A percentile compares a stretch with the other conserved stretches of the same genome.
Evolutionary conservation across 2,888 invertebrate species (phyloP).

Genomic region (Leptodirus hochenwartii): DNA sequence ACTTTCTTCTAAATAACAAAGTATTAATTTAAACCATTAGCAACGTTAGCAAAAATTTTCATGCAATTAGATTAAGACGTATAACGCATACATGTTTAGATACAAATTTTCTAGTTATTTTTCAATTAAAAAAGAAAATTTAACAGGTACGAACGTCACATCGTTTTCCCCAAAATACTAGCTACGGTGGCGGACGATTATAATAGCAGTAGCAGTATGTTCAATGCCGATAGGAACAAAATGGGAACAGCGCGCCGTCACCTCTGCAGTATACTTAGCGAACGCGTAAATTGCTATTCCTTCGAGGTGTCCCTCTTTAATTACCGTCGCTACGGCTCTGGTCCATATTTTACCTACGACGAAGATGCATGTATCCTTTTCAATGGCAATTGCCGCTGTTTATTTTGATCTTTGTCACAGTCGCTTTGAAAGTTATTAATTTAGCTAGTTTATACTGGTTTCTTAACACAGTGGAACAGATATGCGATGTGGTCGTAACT

Average conservation of each 20-base stretch:
- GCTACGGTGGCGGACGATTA: conserved; percentile 81
- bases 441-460: background rate
- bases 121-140: background rate
- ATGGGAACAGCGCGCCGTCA: conserved; percentile 76
- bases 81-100: no score
- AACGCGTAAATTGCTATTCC: conserved; percentile 74
- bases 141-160: conserved; percentile 78
- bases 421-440: no score
- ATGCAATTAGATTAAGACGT: no score
- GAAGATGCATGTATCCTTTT: conserved; percentile 90
- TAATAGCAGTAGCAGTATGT: conserved; percentile 68
- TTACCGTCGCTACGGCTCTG: conserved; percentile 50
- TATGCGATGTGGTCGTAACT: conserved; percentile 58
- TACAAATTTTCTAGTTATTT: background rate
- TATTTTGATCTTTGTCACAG: no score
- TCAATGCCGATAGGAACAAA: conserved; percentile 76
- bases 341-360: conserved; percentile 67
- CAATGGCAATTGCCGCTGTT: no score
- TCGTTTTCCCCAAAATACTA: conserved; percentile 85
- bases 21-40: no score
- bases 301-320: conserved; percentile 83
- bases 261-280: conserved; percentile 54
- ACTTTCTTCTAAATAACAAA: no score
- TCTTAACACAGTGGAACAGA: conserved; percentile 31
- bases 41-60: no score